A percentile compares a stretch with the other conserved stretches of the same genome.
Evolutionary conservation across 2,797 vertebrate genomes (phyloP).

Genomic region (Euphonia xanthogaster): DNA sequence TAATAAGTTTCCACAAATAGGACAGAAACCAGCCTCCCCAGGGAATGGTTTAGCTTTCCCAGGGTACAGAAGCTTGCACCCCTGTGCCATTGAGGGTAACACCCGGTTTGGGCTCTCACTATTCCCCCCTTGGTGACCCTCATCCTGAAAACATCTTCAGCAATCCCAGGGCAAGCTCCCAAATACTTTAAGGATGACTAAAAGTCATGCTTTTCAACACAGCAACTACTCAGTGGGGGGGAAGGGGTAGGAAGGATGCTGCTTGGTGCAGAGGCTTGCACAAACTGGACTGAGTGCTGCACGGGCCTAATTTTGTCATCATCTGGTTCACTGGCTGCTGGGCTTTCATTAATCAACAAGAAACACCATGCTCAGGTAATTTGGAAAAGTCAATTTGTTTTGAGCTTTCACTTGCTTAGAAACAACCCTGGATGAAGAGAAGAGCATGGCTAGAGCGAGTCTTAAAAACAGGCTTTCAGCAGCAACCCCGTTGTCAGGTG

Average conservation of each 20-base stretch:
- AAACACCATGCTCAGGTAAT: background rate
- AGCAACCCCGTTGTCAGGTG: background rate
- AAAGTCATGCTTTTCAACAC: conserved; percentile 13
- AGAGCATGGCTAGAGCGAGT: background rate
- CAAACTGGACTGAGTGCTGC: rapidly evolving
- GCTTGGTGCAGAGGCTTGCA: background rate
- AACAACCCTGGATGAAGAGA: background rate
- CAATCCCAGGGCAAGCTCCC: background rate
- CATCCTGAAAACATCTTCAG: background rate
- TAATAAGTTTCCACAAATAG: background rate
- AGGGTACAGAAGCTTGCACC: background rate
- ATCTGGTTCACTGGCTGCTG: background rate
- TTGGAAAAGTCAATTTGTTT: background rate
- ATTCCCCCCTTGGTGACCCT: background rate
- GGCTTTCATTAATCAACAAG: background rate
- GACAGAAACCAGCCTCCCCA: background rate
- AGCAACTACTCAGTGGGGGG: background rate
- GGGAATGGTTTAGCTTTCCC: background rate
- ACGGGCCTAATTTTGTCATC: background rate
- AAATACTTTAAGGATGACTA: conserved; percentile 40
- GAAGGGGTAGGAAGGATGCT: background rate
- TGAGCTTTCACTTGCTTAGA: background rate
- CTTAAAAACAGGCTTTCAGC: background rate
- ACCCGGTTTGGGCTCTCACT: background rate
- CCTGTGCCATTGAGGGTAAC: background rate